Evolutionary conservation across 2,113 vertebrate genomes (phyloP).

Genomic region (Electrona antarctica): DNA sequence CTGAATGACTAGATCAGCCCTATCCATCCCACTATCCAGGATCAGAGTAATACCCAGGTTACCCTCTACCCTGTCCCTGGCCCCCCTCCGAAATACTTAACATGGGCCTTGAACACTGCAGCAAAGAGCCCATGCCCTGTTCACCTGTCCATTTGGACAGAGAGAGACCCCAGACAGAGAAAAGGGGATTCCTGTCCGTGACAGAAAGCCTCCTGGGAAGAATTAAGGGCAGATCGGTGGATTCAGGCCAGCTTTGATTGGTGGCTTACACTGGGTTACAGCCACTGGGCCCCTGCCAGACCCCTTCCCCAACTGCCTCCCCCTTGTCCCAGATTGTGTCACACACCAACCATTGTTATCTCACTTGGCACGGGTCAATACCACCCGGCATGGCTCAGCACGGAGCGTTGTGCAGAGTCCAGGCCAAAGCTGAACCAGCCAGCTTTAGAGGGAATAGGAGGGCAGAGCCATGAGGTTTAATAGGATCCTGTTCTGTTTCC

Average conservation of each 20-base stretch:
- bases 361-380: neutral
- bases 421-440: slow-evolving; percentile 9
- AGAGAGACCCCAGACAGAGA: slow-evolving; percentile 45
- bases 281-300: slow-evolving; percentile 72
- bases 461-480: slow-evolving; percentile 20
- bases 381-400: neutral
- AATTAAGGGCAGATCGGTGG: slow-evolving; percentile 47
- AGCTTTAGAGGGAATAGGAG: slow-evolving; percentile 13
- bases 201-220: slow-evolving; percentile 64
- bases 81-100: slow-evolving; percentile 59
- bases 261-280: slow-evolving; percentile 77
- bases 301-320: slow-evolving; percentile 13
- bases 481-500: slow-evolving; percentile 26
- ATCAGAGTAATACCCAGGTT: neutral
- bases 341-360: slow-evolving; percentile 37
- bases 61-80: slow-evolving; percentile 19
- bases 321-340: slow-evolving; percentile 6
- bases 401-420: neutral
- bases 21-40: slow-evolving; percentile 50
- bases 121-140: slow-evolving; percentile 40
- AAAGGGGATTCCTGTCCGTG: slow-evolving; percentile 63
- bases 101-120: slow-evolving; percentile 58
- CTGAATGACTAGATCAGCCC: slow-evolving; percentile 48
- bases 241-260: slow-evolving; percentile 77
- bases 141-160: slow-evolving; percentile 72